Evolutionary conservation across 2,797 vertebrate species (phyloP), one percentile per base, ranked within the genome.

Genomic region (Bovichtus variegatus): DNA sequence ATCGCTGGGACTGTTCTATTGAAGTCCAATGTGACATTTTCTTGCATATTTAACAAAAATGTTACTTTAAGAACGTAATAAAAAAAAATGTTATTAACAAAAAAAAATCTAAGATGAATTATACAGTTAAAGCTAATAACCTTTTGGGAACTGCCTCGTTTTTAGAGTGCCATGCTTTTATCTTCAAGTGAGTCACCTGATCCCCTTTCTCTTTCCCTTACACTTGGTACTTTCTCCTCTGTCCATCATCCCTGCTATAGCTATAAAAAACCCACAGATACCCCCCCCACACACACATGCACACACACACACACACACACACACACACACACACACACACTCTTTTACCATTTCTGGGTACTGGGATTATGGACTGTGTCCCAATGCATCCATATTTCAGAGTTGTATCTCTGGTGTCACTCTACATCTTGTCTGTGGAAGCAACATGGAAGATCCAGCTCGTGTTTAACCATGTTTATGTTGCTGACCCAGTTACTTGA

Each of bases 351-450:
- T 86, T 86, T 84, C 84, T 85, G 82, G 84, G 73, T 87, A 81
- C 68, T 81, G 88, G 85, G 93, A 91, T 90, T 91, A 92, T 78
- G 65, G 43, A 68, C 82, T 50, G 59, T 80, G 87, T 93, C 91
- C 91, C 92, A 86, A 41, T 82, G 65, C 94, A 95, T 95, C 85
- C 90, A 95, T 95, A 93, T 95, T 96, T 96, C 87, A 95, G 89
- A 80, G 83, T 69, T 81, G 82, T 87, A 90, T 93, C 90, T 91
- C 89, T 78, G 70, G 83, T 95, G 95, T 94, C 93, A 93, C 87
- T 89, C 76, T 80, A 69, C 84, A 93, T 95, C 91, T 89, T 62
- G 88, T 96, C 93, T 88, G 74, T 78, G 74, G 84, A 88, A 71
- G 85, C 86, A 89, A 83, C 76, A 51, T 74, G 68, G 78, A 87